Base-by-base conservation (phyloP, 2,113 vertebrate species). In the Ancistrus triradiatus region DNA sequence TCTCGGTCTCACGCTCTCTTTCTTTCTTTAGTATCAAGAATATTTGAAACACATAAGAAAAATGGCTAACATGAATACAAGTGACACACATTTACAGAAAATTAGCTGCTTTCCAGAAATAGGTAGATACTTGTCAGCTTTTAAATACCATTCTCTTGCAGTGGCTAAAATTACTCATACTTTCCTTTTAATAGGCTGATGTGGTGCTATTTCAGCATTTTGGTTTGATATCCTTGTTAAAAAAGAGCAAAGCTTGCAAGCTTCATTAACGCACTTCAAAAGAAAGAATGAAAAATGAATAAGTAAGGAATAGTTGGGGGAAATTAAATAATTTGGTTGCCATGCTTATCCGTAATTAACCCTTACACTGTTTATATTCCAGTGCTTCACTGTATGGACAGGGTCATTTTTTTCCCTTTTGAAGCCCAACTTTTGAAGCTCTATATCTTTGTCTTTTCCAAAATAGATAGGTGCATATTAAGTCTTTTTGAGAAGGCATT, bases 241-340 rank as follows among this genome's bases (percentile, higher is more conserved):
- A 68, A 67, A 11, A 59, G 43, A 60, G 25, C 27, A 66, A 57
- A 31, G 48, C 46, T 69, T 68, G 37, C 82, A 81, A 83, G 83
- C 85, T 85, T 89, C 84, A 87, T 88, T 88, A 90, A 82, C 80
- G 77, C 77, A 86, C 86, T 88, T 90, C 86, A 88, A 89, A 87
- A 85, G 82, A 81, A 84, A 82, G 78, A 66, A 82, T 90, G 80
- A 88, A 88, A 88, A 84, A 87, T 86, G 83, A 83, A 87, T 87
- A 84, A 80, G 84, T 77, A 80, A 86, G 85, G 85, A 75, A 85
- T 83, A 83, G 86, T 90, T 89, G 85, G 84, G 78, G 82, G 77
- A 87, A 88, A 88, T 88, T 83, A 81, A 87, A 88, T 89, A 87
- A 88, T 88, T 86, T 83, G 85, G 78, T 81, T 81, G 78, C 65